Conservation (phyloP, 2,797 vertebrate genomes). For the Parauchenoglanis punctatus region DNA sequence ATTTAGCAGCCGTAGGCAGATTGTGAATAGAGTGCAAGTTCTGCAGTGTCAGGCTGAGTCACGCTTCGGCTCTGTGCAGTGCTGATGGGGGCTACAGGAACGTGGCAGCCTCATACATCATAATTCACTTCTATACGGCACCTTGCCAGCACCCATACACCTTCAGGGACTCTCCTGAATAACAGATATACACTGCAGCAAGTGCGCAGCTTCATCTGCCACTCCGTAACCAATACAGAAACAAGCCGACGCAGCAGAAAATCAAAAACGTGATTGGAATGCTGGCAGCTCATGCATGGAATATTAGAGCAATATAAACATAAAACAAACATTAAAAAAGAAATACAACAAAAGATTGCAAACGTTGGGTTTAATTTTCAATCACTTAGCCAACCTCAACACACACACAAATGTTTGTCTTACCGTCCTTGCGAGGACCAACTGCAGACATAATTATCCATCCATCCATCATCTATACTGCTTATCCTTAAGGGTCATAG, state of each 20-base stretch:
- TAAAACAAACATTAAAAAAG: not conserved
- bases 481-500: not conserved
- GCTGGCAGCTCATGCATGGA: not conserved
- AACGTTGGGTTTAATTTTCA: not conserved
- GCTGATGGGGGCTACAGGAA: conserved; percentile 69
- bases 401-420: not conserved
- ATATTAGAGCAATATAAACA: not conserved
- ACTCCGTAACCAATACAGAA: not conserved
- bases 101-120: conserved; percentile 66
- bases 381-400: not conserved
- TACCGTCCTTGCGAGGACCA: not conserved
- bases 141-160: conserved; percentile 39
- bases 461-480: not conserved
- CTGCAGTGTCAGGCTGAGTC: conserved; percentile 72
- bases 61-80: conserved; percentile 60
- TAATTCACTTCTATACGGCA: conserved; percentile 59
- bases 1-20: conserved; percentile 29
- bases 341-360: not conserved
- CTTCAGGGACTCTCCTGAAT: conserved; percentile 54
- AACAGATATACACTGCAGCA: conserved; percentile 67
- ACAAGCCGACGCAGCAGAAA: not conserved
- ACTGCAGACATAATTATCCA: not conserved
- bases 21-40: conserved; percentile 30
- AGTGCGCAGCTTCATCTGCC: conserved; percentile 42
- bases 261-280: not conserved